Percentiles rank a stretch among this genome's conserved stretches.
Conservation (phyloP, 2,113 vertebrate species). For the Cranoglanis bouderius region DNA sequence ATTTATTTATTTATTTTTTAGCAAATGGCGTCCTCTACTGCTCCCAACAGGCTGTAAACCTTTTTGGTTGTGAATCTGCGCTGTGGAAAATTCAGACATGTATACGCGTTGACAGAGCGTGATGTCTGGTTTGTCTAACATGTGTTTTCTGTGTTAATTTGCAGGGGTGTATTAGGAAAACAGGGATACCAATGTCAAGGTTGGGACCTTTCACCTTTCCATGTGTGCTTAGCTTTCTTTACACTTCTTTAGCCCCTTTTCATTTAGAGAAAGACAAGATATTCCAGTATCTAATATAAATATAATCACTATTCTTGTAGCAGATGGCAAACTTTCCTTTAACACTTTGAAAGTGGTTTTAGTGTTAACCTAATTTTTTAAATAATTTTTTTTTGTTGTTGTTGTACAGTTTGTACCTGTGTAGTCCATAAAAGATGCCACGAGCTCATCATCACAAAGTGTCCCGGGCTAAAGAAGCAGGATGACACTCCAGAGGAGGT, state of each 20-base stretch:
- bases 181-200: slow-evolving; percentile 99
- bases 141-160: slow-evolving; percentile 63
- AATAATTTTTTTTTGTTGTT: not conserved
- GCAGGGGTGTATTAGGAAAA: slow-evolving; percentile 98
- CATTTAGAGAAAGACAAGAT: not conserved
- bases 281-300: not conserved
- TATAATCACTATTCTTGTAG: not conserved
- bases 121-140: slow-evolving; percentile 20
- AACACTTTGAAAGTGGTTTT: not conserved
- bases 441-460: slow-evolving; percentile 98
- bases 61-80: not conserved
- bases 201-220: slow-evolving; percentile 71
- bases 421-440: slow-evolving; percentile 99
- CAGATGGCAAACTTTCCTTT: not conserved
- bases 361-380: not conserved
- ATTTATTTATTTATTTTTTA: not conserved
- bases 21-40: slow-evolving; percentile 48
- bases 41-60: not conserved
- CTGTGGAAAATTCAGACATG: slow-evolving; percentile 22
- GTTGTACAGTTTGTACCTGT: slow-evolving; percentile 92
- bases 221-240: slow-evolving; percentile 8
- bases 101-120: slow-evolving; percentile 7
- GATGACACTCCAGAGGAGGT: slow-evolving; percentile 93
- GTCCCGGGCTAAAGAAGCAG: slow-evolving; percentile 96
- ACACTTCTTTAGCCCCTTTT: not conserved